These are phyloP conservation scores for Danionella cerebrum DNA, from an alignment of 2,113 vertebrate species.

Conservation along the genomic window DNA sequence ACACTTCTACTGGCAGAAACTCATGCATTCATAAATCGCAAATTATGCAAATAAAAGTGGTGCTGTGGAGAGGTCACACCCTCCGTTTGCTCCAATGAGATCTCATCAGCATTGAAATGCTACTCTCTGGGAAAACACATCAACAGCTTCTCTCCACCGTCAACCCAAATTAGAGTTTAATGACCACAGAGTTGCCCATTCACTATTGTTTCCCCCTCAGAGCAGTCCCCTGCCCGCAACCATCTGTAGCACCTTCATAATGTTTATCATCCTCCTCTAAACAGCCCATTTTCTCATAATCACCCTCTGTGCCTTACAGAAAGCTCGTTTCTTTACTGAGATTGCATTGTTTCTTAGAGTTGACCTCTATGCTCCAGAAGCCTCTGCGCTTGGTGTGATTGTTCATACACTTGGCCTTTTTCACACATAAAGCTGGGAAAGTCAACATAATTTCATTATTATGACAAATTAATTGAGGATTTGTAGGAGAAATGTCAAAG, in stretches of 20 bases:
- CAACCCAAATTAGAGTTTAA: conserved; percentile 60
- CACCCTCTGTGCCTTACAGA: conserved; percentile 21
- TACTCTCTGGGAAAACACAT: conserved; percentile 20
- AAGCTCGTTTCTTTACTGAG: not conserved
- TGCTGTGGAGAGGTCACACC: not conserved
- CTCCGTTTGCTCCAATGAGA: not conserved
- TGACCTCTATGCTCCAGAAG: not conserved
- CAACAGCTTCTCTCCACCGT: conserved; percentile 35
- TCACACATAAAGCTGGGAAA: conserved; percentile 47
- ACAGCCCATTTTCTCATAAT: conserved; percentile 50
- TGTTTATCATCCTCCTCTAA: conserved; percentile 53
- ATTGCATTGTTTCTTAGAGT: not conserved
- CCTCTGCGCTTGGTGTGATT: conserved; percentile 17
- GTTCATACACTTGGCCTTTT: conserved; percentile 31
- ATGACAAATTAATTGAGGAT: no score
- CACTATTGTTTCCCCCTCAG: conserved; percentile 52
- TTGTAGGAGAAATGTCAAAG: no score
- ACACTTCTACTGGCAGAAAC: not conserved
- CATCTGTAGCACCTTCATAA: conserved; percentile 57
- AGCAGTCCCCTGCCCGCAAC: conserved; percentile 41
- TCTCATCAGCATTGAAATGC: conserved; percentile 18
- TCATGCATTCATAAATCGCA: not conserved
- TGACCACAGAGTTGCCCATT: conserved; percentile 55
- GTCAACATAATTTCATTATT: no score
- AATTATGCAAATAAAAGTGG: not conserved